phyloP scores from a whole-genome alignment of 35 echinoderm and acorn worm genomes.

The Diadema setosum region DNA sequence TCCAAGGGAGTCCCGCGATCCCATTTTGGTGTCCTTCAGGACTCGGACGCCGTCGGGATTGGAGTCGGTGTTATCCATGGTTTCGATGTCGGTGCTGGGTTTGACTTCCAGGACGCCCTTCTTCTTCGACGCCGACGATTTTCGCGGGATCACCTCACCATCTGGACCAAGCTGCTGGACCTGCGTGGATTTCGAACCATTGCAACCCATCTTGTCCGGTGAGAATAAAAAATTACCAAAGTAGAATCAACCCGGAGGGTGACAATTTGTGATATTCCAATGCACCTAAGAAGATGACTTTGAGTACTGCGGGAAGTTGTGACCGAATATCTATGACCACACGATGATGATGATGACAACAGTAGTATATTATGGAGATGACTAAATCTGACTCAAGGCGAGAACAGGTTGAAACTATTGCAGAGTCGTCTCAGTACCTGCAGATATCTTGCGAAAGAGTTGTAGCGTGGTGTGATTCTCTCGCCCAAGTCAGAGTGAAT shows the following conservation, averaged over 20 bases:
- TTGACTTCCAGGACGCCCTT: neutral
- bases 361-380: neutral
- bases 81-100: neutral
- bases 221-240: neutral
- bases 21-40: neutral
- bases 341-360: neutral
- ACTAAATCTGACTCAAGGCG: too few species aligned
- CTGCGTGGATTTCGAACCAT: neutral
- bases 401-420: neutral
- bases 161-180: neutral
- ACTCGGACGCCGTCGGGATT: neutral
- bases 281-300: neutral
- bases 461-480: neutral
- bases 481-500: neutral
- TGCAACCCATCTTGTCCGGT: neutral
- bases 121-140: slow-evolving; percentile 4
- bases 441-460: too few species aligned
- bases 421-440: neutral
- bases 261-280: neutral
- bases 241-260: neutral
- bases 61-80: neutral
- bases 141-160: neutral
- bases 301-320: neutral
- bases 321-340: neutral
- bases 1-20: slow-evolving; percentile 22